Evolutionary conservation across 2,113 vertebrate species (phyloP).

Genomic region (Dendropsophus ebraccatus): DNA sequence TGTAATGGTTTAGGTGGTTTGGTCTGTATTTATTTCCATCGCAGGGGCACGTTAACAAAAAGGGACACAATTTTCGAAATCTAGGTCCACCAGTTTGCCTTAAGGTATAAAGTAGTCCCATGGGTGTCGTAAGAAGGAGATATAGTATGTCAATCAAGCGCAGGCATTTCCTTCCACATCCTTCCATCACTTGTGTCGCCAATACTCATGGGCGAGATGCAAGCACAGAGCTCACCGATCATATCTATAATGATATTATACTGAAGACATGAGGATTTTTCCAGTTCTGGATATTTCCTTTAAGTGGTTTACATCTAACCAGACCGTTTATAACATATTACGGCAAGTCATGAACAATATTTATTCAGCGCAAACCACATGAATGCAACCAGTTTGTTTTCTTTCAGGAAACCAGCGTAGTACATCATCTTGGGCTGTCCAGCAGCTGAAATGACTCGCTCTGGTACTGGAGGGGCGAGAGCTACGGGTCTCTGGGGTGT

Average conservation of each 20-base stretch:
- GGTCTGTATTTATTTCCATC: too few species aligned
- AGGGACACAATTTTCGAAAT: too few species aligned
- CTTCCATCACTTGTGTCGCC: neutral
- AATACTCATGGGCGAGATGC: neutral
- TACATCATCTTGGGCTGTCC: constrained; percentile 13
- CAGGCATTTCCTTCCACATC: neutral
- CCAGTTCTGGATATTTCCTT: neutral
- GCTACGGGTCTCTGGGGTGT: constrained; percentile 60
- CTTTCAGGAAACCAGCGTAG: neutral
- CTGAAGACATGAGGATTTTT: neutral
- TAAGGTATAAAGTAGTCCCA: neutral
- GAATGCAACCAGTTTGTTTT: neutral
- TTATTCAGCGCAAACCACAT: neutral
- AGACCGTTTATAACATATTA: neutral
- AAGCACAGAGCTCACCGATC: neutral
- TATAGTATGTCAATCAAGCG: neutral
- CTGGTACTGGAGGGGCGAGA: constrained; percentile 55
- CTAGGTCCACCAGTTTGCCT: too few species aligned
- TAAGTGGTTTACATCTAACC: neutral
- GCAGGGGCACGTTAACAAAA: too few species aligned
- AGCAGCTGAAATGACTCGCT: constrained; percentile 52
- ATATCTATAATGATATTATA: neutral
- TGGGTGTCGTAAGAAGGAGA: too few species aligned
- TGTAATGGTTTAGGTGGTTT: neutral
- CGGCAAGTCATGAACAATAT: neutral